A percentile compares a stretch with the other conserved stretches of the same genome.
Conservation (phyloP, 2,797 vertebrate species). For the Erithacus rubecula region DNA sequence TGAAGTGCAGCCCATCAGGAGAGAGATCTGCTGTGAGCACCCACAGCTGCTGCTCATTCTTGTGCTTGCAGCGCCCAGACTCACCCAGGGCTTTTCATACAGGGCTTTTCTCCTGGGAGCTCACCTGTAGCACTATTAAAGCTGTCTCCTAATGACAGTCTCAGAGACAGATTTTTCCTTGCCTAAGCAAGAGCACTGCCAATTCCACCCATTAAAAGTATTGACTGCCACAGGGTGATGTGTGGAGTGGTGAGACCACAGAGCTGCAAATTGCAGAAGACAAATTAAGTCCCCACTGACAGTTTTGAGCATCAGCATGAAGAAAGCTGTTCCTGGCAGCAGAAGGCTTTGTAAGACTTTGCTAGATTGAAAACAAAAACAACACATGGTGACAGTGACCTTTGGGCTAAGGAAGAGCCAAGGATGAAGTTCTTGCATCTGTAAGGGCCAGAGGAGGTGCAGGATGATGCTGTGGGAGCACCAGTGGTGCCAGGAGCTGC, state of each 20-base stretch:
- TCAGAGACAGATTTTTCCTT: not conserved
- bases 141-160: not conserved
- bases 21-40: not conserved
- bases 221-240: not conserved
- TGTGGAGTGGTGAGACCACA: not conserved
- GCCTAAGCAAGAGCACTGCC: not conserved
- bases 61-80: not conserved
- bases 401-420: not conserved
- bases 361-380: not conserved
- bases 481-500: not conserved
- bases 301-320: not conserved
- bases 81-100: rapidly evolving
- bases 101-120: not conserved
- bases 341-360: not conserved
- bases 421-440: not conserved
- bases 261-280: not conserved
- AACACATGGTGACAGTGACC: not conserved
- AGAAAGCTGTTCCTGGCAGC: not conserved
- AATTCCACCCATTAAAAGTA: not conserved
- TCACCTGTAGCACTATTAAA: not conserved
- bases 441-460: not conserved
- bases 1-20: not conserved
- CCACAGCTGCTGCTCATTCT: not conserved
- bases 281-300: not conserved
- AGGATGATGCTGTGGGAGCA: not conserved